Conservation (phyloP, 2,797 vertebrate species). For the Falco cherrug region DNA sequence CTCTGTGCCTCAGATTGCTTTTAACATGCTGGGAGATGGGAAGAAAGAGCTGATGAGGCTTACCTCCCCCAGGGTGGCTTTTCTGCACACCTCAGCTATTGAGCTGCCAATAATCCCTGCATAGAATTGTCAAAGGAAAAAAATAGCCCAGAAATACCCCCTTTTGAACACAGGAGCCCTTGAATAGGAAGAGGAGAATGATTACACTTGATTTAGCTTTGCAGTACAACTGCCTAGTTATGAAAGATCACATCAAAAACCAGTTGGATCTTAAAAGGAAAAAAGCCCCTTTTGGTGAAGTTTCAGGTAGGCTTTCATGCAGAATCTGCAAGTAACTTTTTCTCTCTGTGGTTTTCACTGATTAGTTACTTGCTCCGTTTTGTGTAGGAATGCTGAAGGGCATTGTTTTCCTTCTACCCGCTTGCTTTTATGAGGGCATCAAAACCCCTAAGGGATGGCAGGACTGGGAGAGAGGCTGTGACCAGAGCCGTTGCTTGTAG, state of each 20-base stretch:
- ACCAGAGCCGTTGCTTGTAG: rapidly evolving
- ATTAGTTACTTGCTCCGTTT: not conserved
- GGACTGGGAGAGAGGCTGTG: not conserved
- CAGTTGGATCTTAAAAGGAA: not conserved
- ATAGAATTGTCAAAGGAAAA: not conserved
- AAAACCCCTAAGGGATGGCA: not conserved
- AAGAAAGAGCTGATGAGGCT: not conserved
- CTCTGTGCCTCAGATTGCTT: not conserved
- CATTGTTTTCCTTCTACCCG: not conserved
- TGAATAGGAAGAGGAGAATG: not conserved
- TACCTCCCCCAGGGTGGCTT: not conserved
- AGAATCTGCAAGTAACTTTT: not conserved
- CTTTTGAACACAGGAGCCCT: not conserved
- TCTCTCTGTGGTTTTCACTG: not conserved
- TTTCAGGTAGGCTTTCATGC: not conserved
- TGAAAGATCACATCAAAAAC: not conserved
- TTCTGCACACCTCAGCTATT: not conserved
- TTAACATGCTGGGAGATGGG: not conserved
- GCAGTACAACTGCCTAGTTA: not conserved
- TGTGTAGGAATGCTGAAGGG: not conserved
- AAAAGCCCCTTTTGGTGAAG: not conserved
- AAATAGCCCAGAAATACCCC: not conserved
- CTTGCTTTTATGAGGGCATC: not conserved
- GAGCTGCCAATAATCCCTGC: not conserved
- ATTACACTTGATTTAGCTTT: not conserved